Conservation (phyloP, 2,797 vertebrate species). For the Artibeus jamaicensis region DNA sequence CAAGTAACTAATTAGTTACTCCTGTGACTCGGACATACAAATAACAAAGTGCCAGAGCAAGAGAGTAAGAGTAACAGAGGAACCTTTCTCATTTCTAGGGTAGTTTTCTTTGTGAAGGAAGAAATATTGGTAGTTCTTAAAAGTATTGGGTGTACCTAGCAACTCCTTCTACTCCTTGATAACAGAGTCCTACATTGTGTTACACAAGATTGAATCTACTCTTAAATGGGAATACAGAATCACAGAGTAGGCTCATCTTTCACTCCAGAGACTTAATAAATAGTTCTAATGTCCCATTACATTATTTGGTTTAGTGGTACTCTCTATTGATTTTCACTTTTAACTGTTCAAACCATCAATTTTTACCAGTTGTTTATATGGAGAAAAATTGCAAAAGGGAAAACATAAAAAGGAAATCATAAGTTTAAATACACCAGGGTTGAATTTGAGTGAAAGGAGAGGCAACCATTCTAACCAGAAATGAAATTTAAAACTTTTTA, state of each 20-base stretch:
- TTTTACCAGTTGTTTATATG: not conserved
- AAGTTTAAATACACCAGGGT: not conserved
- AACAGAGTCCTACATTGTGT: not conserved
- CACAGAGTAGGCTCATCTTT: not conserved
- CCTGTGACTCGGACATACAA: not conserved
- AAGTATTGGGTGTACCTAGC: not conserved
- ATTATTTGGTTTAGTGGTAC: not conserved
- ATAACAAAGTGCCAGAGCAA: not conserved
- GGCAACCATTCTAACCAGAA: not conserved
- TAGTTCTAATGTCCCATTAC: not conserved
- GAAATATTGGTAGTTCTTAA: not conserved
- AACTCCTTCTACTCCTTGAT: not conserved
- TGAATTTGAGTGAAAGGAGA: not conserved
- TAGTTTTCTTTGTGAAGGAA: not conserved
- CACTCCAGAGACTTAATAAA: not conserved
- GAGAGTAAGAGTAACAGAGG: not conserved
- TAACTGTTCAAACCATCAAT: not conserved
- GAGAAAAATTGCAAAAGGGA: not conserved
- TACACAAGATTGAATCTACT: not conserved
- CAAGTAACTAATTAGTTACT: not conserved
- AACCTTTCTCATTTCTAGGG: not conserved
- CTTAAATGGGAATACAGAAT: not conserved
- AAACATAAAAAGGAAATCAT: not conserved
- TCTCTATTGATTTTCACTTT: not conserved
- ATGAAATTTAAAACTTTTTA: not conserved